Evolutionary conservation across 2,113 vertebrate species (phyloP), one percentile per base, ranked within the genome.

Genomic region (Eidolon helvum): DNA sequence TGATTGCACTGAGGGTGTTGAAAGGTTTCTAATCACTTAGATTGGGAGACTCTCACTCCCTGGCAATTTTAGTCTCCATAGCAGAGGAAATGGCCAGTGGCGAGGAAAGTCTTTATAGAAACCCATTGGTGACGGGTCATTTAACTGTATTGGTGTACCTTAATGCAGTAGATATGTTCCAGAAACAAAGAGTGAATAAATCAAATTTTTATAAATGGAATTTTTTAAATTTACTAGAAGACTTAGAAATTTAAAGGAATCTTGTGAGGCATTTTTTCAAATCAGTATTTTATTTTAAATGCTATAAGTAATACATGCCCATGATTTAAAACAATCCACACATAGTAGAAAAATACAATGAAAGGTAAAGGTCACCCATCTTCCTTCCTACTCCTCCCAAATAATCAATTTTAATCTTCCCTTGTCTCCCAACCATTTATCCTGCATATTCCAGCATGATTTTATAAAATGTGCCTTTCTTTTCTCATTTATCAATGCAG

Each of bases 201-300:
- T 90, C 84, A 97, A 61, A 92, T 24, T 95, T 91, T 93, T 93
- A 80, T 65, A 94, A 96, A 66, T 89, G 66, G 28, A 63, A 40
- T 75, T 85, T 87, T 91, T 24, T 10, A 90, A 90, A 33, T 63
- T 1, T 66, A 85, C 16, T n/a, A 69, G 24, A 48, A 92, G 77
- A 86, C 61, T 66, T 68, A 69, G 28, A 71, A 28, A 93, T 91
- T 71, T 90, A 94, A 89, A 91, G 40, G 1, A 10, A 38, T 53
- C 14, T 71, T 79, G 30, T 6, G 4, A 18, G 26, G 12, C 33
- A 63, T 90, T 97, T 96, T 89, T 89, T 82, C 89, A 90, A 96
- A 66, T 33, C 63, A 63, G 15, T 53, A 75, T 45, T 94, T 87
- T 89, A 85, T 93, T 86, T 90, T 92, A 87, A 92, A 90, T 90